Percentiles rank a stretch among this genome's conserved stretches.
These are phyloP conservation scores for Chloropsis hardwickii DNA, from an alignment of 2,113 vertebrate genomes.

Conservation along the genomic window DNA sequence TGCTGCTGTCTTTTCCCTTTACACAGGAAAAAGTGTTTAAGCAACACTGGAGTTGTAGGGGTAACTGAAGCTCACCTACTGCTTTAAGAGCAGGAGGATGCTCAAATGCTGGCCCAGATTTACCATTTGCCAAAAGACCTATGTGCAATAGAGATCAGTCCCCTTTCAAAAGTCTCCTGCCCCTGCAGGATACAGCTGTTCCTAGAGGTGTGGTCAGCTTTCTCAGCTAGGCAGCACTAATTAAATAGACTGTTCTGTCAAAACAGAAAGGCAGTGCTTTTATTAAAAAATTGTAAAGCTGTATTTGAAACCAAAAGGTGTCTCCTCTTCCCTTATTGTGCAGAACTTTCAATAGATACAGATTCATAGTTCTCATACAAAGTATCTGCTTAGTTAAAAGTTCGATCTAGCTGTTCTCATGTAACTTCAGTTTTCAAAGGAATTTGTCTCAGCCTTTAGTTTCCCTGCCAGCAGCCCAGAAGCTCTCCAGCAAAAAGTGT, in stretches of 20 bases:
- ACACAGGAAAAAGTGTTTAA: background rate
- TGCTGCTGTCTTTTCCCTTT: slow-evolving; percentile 29
- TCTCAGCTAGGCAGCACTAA: background rate
- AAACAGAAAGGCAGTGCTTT: background rate
- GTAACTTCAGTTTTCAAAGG: background rate
- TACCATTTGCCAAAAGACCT: background rate
- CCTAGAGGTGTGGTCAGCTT: background rate
- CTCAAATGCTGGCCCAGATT: background rate
- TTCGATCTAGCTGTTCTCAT: background rate
- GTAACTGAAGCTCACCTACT: background rate
- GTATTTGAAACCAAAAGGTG: background rate
- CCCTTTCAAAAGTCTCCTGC: background rate
- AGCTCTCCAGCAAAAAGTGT: slow-evolving; percentile 1
- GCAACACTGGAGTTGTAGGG: background rate
- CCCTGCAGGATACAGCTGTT: background rate
- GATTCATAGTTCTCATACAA: background rate
- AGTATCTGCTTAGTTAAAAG: background rate
- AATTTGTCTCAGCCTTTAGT: background rate
- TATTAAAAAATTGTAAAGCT: too few relatives aligned
- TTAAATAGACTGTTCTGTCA: background rate
- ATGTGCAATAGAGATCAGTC: background rate
- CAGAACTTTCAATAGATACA: background rate
- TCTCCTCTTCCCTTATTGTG: background rate
- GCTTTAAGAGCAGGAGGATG: background rate
- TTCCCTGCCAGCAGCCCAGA: background rate